Conservation (phyloP, 2,797 vertebrate genomes). For the Sus cebifrons region DNA sequence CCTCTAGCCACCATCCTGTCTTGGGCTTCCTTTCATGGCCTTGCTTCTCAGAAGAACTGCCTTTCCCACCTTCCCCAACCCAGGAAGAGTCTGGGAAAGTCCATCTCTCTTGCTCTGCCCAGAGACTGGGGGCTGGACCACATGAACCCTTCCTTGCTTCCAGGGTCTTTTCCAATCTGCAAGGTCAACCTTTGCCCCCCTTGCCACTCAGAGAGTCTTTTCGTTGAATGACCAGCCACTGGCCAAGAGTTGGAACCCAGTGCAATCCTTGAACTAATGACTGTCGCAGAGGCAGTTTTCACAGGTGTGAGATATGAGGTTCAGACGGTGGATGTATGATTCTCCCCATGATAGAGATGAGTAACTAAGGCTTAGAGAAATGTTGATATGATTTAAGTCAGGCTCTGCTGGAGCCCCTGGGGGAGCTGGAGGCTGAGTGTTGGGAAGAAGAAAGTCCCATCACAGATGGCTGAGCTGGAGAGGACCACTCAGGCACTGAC, state of each 20-base stretch:
- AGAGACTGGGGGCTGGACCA: not conserved
- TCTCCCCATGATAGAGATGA: not conserved
- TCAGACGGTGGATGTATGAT: not conserved
- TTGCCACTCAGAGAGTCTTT: not conserved
- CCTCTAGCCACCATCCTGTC: not conserved
- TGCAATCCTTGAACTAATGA: not conserved
- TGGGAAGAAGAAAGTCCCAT: not conserved
- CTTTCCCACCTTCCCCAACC: not conserved
- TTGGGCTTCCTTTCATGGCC: not conserved
- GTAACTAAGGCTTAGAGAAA: not conserved
- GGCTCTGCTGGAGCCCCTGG: not conserved
- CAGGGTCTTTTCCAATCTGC: not conserved
- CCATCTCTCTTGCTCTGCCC: not conserved
- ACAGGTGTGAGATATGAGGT: not conserved
- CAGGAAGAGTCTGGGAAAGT: not conserved
- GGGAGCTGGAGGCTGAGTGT: not conserved
- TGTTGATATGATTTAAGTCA: not conserved
- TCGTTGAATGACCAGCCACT: not conserved
- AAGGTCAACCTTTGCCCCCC: not conserved
- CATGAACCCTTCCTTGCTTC: not conserved
- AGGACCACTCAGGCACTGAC: constrained; percentile 5
- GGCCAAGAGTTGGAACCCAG: not conserved
- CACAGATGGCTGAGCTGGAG: not conserved
- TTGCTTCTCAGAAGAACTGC: not conserved
- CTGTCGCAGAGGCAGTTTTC: not conserved